A percentile compares a stretch with the other conserved stretches of the same genome.
Evolutionary conservation across 2,888 invertebrate genomes (phyloP).

Genomic region (Drosophila gaucha): DNA sequence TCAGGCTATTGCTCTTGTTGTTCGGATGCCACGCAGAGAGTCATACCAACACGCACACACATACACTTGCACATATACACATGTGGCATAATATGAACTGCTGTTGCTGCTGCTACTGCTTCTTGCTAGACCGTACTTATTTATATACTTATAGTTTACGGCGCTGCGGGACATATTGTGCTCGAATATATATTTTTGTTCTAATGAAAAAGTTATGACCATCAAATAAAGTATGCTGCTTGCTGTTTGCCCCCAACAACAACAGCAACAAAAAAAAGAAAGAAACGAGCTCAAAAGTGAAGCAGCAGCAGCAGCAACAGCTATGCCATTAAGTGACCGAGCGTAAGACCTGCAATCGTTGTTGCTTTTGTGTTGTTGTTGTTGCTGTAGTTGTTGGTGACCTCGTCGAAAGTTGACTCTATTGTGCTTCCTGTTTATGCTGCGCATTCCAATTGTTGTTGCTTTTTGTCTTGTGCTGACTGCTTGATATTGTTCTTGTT

Average conservation of each 20-base stretch:
- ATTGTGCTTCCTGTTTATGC: slow-evolving; percentile 79
- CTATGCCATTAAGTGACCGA: slow-evolving; percentile 74
- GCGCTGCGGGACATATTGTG: slow-evolving; percentile 79
- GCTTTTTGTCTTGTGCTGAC: slow-evolving; percentile 45
- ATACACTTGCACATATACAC: slow-evolving; percentile 33
- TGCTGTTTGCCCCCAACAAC: slow-evolving; percentile 37
- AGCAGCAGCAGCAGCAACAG: slow-evolving; percentile 53
- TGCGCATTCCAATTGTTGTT: slow-evolving; percentile 55
- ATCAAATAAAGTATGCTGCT: slow-evolving; percentile 80
- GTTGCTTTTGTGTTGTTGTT: slow-evolving; percentile 26
- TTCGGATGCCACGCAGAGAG: slow-evolving; percentile 38
- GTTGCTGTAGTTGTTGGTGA: slow-evolving; percentile 49
- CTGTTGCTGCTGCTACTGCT: slow-evolving; percentile 26
- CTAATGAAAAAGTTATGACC: slow-evolving; percentile 79
- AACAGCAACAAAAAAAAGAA: slow-evolving; percentile 30
- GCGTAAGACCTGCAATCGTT: slow-evolving; percentile 74
- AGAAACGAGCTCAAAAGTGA: slow-evolving; percentile 69
- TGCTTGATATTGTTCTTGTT: slow-evolving; percentile 38
- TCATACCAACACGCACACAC: slow-evolving; percentile 14
- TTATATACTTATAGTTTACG: slow-evolving; percentile 79
- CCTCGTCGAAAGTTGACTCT: slow-evolving; percentile 76
- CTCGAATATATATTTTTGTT: slow-evolving; percentile 79
- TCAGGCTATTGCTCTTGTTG: slow-evolving; percentile 70
- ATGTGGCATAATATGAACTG: slow-evolving; percentile 66
- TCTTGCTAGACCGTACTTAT: slow-evolving; percentile 64